Evolutionary conservation across 2,113 vertebrate species (phyloP).

Genomic region (Platycercus adscitus): DNA sequence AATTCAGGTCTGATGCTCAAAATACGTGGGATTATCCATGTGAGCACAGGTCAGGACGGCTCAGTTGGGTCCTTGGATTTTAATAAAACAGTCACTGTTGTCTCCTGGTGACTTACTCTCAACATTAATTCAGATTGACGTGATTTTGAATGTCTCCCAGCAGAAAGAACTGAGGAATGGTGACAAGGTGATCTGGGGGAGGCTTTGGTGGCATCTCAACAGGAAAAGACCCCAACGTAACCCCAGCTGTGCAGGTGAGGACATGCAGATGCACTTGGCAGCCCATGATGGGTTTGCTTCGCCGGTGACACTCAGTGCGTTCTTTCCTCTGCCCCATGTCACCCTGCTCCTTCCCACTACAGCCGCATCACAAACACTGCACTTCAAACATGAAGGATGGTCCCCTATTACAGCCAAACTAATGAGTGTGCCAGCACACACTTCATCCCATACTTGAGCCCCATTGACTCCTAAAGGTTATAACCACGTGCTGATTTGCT

Average conservation of each 20-base stretch:
- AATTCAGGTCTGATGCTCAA: not conserved
- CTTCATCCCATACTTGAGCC: not conserved
- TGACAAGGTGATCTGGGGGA: not conserved
- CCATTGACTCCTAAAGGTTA: not conserved
- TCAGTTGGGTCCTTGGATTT: conserved; percentile 48
- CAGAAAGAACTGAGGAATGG: not conserved
- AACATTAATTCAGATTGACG: conserved; percentile 36
- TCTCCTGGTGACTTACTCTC: not conserved
- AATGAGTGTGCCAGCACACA: accelerated
- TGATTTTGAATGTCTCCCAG: not conserved
- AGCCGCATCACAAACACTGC: not conserved
- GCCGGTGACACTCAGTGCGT: no score
- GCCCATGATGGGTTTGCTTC: not conserved
- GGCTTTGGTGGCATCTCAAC: conserved; percentile 1
- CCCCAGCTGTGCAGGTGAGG: not conserved
- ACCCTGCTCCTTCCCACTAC: not conserved
- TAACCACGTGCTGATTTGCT: not conserved
- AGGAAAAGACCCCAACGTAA: not conserved
- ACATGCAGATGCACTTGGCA: not conserved
- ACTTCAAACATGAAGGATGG: not conserved
- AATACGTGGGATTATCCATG: not conserved
- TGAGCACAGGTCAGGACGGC: conserved; percentile 8
- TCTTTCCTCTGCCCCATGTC: not conserved
- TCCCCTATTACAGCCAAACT: not conserved
- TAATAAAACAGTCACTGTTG: conserved; percentile 54